phyloP scores from a whole-genome alignment of 2,797 vertebrate species.

The Sebastes kiyomatsui region DNA sequence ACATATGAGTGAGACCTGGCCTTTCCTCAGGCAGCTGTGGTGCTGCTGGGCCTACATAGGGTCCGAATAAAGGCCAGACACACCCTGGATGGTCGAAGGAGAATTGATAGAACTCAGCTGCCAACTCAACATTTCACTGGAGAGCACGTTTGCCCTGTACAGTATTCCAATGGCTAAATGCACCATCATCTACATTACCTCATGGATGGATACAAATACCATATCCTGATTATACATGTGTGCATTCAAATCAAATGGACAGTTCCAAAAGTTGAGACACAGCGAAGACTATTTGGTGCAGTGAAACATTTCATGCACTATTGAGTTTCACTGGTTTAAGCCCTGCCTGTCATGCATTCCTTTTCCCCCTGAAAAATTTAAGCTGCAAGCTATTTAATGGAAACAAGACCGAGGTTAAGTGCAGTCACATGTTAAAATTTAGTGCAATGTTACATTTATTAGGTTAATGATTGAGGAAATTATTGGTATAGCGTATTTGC shows the following conservation, averaged over 20 bases:
- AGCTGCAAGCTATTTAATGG: conserved; percentile 44
- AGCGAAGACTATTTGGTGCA: conserved; percentile 20
- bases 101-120: conserved; percentile 14
- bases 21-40: not conserved
- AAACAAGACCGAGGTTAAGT: conserved; percentile 33
- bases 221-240: not conserved
- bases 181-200: conserved; percentile 3
- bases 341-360: conserved; percentile 53
- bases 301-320: conserved; percentile 47
- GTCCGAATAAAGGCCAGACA: conserved; percentile 8
- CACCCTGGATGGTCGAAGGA: conserved; percentile 13
- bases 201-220: not conserved
- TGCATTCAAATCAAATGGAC: conserved; percentile 33
- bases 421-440: conserved; percentile 39
- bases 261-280: conserved; percentile 29
- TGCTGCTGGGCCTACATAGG: not conserved
- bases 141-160: not conserved
- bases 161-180: not conserved
- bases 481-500: conserved; percentile 24
- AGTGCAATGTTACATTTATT: conserved; percentile 35
- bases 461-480: conserved; percentile 19
- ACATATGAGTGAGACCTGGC: not conserved
- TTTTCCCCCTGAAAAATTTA: conserved; percentile 34
- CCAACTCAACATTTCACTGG: conserved; percentile 2
- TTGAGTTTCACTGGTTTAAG: conserved; percentile 61